Percentiles rank a stretch among this genome's conserved stretches.
Evolutionary conservation across 1,140 invertebrate species (phyloP).

Genomic region (Dreissena polymorpha): DNA sequence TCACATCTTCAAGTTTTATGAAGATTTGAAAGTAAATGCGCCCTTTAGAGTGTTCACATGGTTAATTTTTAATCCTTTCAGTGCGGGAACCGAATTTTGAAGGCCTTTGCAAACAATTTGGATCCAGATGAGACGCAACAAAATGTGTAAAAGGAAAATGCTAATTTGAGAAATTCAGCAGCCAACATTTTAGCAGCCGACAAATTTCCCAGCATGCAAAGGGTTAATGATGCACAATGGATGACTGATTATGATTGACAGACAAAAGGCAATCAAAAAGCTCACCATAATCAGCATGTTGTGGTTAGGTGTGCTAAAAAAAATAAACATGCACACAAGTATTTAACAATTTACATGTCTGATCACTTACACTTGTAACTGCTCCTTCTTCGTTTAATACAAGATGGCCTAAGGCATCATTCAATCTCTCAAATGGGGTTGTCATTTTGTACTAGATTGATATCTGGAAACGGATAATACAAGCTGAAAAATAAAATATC

Average conservation of each 20-base stretch:
- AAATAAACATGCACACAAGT: neutral
- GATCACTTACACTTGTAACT: constrained; percentile 85
- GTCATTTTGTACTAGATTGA: constrained; percentile 22
- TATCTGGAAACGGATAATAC: neutral
- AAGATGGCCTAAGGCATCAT: constrained; percentile 90
- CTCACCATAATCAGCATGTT: neutral
- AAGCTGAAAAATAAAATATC: neutral
- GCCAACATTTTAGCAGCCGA: too few species aligned
- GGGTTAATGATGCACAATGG: too few species aligned
- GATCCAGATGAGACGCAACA: too few species aligned
- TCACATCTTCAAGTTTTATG: neutral
- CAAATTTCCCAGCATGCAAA: too few species aligned
- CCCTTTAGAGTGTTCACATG: neutral
- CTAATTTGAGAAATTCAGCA: too few species aligned
- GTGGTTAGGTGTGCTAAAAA: neutral
- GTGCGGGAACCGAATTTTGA: too few species aligned
- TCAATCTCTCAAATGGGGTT: constrained; percentile 83
- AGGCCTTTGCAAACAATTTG: too few species aligned
- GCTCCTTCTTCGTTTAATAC: constrained; percentile 92
- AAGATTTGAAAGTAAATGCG: neutral
- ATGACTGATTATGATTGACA: neutral
- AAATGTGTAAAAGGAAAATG: too few species aligned
- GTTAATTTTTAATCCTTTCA: neutral
- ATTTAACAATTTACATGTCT: neutral
- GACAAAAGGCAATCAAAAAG: too few species aligned